Conservation (phyloP, 2,797 vertebrate species). For the Ptychadena robeensis region DNA sequence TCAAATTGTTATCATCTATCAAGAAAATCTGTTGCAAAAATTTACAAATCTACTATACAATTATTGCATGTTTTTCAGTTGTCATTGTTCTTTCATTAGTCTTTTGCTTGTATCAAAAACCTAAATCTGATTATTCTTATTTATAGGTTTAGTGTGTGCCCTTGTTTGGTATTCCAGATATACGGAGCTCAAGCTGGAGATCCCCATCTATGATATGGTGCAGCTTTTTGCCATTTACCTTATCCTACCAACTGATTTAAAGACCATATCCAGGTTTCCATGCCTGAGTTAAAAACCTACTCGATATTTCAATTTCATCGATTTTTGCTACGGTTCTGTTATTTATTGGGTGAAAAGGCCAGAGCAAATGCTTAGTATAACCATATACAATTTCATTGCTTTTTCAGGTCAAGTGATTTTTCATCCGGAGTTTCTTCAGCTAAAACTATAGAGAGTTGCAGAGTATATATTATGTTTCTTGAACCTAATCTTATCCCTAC, state of each 20-base stretch:
- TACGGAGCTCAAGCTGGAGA: slow-evolving; percentile 4
- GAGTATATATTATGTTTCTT: slow-evolving; percentile 28
- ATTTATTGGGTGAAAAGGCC: slow-evolving; percentile 43
- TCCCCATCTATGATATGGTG: slow-evolving; percentile 7
- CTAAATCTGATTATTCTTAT: background rate
- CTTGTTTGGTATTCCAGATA: slow-evolving; percentile 1
- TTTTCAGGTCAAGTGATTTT: slow-evolving; percentile 50
- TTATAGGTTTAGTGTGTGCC: background rate
- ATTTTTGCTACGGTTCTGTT: slow-evolving; percentile 31
- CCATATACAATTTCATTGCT: slow-evolving; percentile 46
- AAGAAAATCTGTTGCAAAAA: too few species aligned
- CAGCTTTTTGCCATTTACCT: slow-evolving; percentile 5
- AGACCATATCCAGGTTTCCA: background rate
- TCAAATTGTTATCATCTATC: too few species aligned
- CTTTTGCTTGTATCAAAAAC: background rate
- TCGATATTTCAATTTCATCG: slow-evolving; percentile 43
- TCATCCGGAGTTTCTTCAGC: slow-evolving; percentile 28
- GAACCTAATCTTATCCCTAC: slow-evolving; percentile 37
- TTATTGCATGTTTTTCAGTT: too few species aligned
- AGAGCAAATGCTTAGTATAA: slow-evolving; percentile 41
- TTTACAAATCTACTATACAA: too few species aligned
- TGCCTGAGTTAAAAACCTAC: slow-evolving; percentile 12
- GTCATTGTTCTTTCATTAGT: background rate
- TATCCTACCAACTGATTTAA: background rate
- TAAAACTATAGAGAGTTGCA: background rate